These are phyloP conservation scores for Noctua janthe DNA, from an alignment of 2,888 invertebrate species.

Conservation along the genomic window DNA sequence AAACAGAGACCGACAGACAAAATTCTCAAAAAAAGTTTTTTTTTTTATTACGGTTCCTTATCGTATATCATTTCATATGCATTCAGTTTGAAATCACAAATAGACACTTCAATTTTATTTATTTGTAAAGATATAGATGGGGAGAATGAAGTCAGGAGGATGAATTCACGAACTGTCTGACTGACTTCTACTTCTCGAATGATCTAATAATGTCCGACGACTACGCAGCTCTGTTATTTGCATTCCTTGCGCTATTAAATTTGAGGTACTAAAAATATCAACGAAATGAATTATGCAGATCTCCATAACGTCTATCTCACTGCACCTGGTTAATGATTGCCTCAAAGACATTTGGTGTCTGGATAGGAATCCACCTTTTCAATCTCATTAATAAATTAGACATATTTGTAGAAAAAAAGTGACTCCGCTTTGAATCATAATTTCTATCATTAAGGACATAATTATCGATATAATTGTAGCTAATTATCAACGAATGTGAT, in stretches of 20 bases:
- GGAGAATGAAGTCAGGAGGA: no score
- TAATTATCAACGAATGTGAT: slow-evolving; percentile 43
- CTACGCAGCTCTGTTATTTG: background rate
- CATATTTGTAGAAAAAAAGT: background rate
- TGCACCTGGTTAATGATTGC: background rate
- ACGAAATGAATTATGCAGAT: background rate
- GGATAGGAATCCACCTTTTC: background rate
- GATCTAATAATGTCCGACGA: background rate
- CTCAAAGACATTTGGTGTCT: background rate
- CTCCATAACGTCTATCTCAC: background rate
- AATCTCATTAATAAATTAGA: background rate
- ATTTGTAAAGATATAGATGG: background rate
- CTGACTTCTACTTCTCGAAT: background rate
- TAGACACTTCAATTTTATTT: no score
- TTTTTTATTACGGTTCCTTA: no score
- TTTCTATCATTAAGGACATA: slow-evolving; percentile 21
- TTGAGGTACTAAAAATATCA: background rate
- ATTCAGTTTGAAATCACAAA: no score
- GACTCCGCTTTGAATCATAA: background rate
- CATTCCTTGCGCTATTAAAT: background rate
- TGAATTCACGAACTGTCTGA: background rate
- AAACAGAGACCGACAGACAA: no score
- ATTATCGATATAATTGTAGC: slow-evolving; percentile 37
- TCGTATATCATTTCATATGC: no score
- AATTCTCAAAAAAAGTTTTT: no score